phyloP scores from a whole-genome alignment of 2,113 vertebrate genomes.

The Paratilapia polleni region DNA sequence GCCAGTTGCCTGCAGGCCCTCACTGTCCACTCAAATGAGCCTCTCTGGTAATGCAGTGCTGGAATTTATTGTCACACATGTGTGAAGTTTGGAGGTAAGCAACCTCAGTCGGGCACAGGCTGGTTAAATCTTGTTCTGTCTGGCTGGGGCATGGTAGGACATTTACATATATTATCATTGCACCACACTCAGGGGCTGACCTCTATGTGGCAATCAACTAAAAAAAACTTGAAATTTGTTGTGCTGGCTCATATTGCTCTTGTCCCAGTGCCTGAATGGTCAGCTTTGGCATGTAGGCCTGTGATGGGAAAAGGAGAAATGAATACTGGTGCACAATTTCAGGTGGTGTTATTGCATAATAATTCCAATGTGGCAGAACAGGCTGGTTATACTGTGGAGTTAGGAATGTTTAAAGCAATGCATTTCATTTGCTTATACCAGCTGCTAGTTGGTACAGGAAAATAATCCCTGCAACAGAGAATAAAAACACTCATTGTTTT shows the following conservation, averaged over 20 bases:
- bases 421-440: neutral
- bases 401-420: neutral
- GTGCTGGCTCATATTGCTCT: neutral
- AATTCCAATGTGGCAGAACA: neutral
- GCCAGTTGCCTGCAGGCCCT: neutral
- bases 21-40: slow-evolving; percentile 17
- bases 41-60: slow-evolving; percentile 10
- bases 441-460: neutral
- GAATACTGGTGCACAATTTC: neutral
- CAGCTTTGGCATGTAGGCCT: neutral
- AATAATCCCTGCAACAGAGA: neutral
- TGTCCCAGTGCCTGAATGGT: neutral
- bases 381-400: neutral
- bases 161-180: slow-evolving; percentile 79
- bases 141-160: slow-evolving; percentile 63
- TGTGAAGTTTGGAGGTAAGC: slow-evolving; percentile 68
- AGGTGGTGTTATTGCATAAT: neutral
- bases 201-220: slow-evolving; percentile 49
- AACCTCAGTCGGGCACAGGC: slow-evolving; percentile 65
- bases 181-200: slow-evolving; percentile 62
- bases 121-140: slow-evolving; percentile 79
- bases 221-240: slow-evolving; percentile 34
- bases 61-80: slow-evolving; percentile 66
- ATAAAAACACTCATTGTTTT: neutral
- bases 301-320: slow-evolving; percentile 4